Conservation (phyloP, 2,888 invertebrate species). For the Schizaphis graminum region DNA sequence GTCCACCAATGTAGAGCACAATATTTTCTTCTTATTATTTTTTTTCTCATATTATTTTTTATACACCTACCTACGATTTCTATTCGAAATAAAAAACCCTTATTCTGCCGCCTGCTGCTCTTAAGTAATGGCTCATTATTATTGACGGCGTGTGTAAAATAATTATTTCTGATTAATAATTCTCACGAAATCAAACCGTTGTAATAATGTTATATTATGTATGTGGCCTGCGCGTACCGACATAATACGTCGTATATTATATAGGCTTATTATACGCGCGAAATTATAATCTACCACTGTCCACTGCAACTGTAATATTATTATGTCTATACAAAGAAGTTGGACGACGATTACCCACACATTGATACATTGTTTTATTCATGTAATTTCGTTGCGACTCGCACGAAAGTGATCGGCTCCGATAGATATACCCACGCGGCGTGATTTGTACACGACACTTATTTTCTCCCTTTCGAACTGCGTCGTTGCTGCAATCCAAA, state of each 20-base stretch:
- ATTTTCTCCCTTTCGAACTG: background rate
- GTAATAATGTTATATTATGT: background rate
- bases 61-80: slow-evolving; percentile 6
- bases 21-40: background rate
- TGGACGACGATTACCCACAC: background rate
- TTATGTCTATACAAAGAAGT: background rate
- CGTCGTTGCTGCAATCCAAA: background rate
- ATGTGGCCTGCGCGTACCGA: background rate
- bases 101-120: background rate
- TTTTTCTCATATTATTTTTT: background rate
- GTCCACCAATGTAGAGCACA: slow-evolving; percentile 34
- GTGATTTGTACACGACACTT: background rate
- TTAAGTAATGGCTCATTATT: background rate
- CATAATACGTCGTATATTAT: background rate
- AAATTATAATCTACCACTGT: background rate
- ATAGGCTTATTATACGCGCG: background rate
- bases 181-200: slow-evolving; percentile 22
- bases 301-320: background rate
- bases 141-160: background rate
- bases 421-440: background rate
- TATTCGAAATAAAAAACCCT: background rate
- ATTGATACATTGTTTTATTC: background rate
- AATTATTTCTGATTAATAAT: slow-evolving; percentile 8
- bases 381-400: background rate
- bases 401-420: background rate